Evolutionary conservation across 2,797 vertebrate genomes (phyloP).

Genomic region (Sebastes matsubarae): DNA sequence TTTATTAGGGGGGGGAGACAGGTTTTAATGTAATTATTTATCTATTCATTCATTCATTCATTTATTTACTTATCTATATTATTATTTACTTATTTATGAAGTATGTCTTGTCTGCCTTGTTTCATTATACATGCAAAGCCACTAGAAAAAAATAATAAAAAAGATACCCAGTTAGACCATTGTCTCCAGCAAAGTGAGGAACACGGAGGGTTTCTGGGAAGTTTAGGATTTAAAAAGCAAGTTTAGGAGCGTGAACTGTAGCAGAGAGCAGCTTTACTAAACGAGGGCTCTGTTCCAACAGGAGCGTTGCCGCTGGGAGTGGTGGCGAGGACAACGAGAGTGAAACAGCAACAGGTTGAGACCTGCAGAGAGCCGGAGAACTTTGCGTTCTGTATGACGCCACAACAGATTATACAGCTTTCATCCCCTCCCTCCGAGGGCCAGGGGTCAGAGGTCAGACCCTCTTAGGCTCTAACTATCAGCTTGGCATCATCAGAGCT

Average conservation of each 20-base stretch:
- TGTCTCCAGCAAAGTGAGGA: not conserved
- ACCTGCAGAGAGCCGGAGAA: conserved; percentile 4
- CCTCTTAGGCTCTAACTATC: not conserved
- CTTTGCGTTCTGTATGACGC: not conserved
- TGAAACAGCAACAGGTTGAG: conserved; percentile 6
- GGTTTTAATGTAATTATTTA: too few relatives aligned
- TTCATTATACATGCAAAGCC: too few relatives aligned
- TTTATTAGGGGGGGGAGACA: too few relatives aligned
- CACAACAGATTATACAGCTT: not conserved
- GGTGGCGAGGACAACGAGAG: not conserved
- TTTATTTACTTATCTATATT: too few relatives aligned
- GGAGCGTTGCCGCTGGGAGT: not conserved
- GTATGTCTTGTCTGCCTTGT: too few relatives aligned
- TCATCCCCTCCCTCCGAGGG: too few relatives aligned
- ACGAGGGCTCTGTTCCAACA: not conserved
- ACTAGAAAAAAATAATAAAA: too few relatives aligned
- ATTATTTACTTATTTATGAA: too few relatives aligned
- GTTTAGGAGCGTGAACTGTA: not conserved
- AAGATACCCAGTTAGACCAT: too few relatives aligned
- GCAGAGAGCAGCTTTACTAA: not conserved
- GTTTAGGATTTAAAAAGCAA: not conserved
- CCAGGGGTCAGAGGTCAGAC: not conserved
- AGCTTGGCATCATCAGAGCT: not conserved
- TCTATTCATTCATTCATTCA: too few relatives aligned
- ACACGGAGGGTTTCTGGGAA: not conserved